phyloP scores from a whole-genome alignment of 2,888 invertebrate species.

The Chouioia cunea region DNA sequence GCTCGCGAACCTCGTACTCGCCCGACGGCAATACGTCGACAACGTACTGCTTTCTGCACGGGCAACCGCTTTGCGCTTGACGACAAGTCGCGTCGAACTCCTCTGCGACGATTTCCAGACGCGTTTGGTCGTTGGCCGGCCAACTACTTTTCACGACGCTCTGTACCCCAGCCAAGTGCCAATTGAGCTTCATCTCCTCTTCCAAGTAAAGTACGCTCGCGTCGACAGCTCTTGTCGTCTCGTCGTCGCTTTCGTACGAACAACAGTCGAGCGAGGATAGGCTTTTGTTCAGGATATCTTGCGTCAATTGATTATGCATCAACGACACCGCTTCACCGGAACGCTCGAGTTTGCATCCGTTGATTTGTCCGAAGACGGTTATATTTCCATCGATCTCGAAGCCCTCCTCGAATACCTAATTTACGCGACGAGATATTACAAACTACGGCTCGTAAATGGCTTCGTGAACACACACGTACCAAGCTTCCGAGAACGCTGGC shows the following conservation, averaged over 20 bases:
- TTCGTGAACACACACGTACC: conserved; percentile 48
- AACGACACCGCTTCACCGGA: background rate
- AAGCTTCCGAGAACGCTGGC: conserved; percentile 57
- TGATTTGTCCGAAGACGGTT: conserved; percentile 49
- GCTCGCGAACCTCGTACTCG: conserved; percentile 39
- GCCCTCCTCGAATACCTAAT: conserved; percentile 52
- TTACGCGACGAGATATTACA: background rate
- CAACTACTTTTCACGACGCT: conserved; percentile 45
- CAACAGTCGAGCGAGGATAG: background rate
- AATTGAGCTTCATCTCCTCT: conserved; percentile 48
- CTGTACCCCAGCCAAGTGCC: conserved; percentile 50
- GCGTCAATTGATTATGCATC: background rate
- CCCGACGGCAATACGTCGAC: conserved; percentile 49
- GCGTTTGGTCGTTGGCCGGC: conserved; percentile 24
- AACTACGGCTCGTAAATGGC: too few species aligned
- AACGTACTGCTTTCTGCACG: conserved; percentile 53
- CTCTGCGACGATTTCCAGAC: conserved; percentile 53
- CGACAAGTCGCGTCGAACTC: too few species aligned
- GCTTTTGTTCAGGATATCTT: background rate
- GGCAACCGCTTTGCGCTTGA: conserved; percentile 52
- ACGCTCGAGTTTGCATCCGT: conserved; percentile 36
- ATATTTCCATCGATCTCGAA: conserved; percentile 44
- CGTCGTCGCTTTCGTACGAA: background rate
- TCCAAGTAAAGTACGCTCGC: conserved; percentile 56
- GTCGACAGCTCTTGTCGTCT: background rate